Evolutionary conservation across 2,113 vertebrate genomes (phyloP).

Genomic region (Gavialis gangeticus): DNA sequence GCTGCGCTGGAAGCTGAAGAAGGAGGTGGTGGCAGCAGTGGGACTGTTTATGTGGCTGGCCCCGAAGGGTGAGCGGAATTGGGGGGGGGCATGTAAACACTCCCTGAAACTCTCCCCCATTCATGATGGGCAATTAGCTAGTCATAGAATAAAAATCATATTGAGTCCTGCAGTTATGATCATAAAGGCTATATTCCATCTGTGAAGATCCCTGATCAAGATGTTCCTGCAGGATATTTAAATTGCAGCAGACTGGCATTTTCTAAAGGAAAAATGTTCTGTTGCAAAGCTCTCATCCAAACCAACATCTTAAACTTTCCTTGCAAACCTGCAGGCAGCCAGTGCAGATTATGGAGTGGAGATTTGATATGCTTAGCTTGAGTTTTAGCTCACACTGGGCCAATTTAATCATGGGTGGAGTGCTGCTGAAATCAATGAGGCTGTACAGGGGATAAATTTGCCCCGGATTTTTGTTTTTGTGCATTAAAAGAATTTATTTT

Average conservation of each 20-base stretch:
- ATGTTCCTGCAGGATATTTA: background rate
- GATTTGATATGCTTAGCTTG: accelerated
- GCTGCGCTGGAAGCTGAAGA: too few relatives aligned
- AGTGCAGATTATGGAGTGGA: background rate
- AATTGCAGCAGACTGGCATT: background rate
- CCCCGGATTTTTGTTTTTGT: background rate
- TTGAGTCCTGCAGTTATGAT: background rate
- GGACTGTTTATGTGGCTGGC: too few relatives aligned
- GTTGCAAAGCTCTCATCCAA: background rate
- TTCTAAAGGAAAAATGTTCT: background rate
- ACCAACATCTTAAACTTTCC: background rate
- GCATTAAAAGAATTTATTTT: background rate
- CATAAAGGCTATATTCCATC: background rate
- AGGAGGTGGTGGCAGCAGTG: too few relatives aligned
- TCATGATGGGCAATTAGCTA: too few relatives aligned
- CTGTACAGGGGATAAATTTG: background rate
- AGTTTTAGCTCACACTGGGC: background rate
- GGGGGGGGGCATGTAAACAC: too few relatives aligned
- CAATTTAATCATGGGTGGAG: background rate
- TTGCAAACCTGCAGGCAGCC: background rate
- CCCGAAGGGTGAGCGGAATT: too few relatives aligned
- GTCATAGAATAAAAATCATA: background rate
- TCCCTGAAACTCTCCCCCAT: too few relatives aligned
- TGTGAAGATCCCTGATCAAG: background rate
- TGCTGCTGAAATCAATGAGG: background rate